These are phyloP conservation scores for Timema cristinae DNA, from an alignment of 2,888 invertebrate species.

Conservation along the genomic window DNA sequence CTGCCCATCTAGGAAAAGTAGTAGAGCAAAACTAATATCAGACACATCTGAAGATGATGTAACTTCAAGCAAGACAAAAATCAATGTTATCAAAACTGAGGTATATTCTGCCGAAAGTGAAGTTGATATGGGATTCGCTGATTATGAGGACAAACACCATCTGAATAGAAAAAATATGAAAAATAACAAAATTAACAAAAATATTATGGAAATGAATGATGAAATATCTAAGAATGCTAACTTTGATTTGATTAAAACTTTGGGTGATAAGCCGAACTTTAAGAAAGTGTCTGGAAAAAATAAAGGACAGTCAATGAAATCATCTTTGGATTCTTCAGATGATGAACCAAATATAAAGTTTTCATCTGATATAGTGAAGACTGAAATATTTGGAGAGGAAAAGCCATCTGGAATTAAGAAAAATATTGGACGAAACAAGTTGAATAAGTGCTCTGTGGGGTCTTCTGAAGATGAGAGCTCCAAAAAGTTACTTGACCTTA, in stretches of 20 bases:
- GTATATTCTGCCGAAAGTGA: slow-evolving; percentile 49
- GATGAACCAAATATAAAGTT: slow-evolving; percentile 40
- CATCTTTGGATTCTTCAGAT: slow-evolving; percentile 26
- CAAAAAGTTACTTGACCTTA: slow-evolving; percentile 21
- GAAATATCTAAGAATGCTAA: not conserved
- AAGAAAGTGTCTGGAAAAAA: slow-evolving; percentile 23
- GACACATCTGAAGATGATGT: slow-evolving; percentile 68
- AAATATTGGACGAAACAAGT: slow-evolving; percentile 28
- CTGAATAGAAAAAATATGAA: slow-evolving; percentile 33
- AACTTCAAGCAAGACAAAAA: slow-evolving; percentile 19
- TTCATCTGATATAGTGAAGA: slow-evolving; percentile 37
- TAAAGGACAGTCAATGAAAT: not conserved
- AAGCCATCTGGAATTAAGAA: slow-evolving; percentile 29
- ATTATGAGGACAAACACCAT: slow-evolving; percentile 43
- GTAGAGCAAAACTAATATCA: slow-evolving; percentile 68
- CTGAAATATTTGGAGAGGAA: slow-evolving; percentile 35
- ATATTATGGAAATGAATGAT: not conserved
- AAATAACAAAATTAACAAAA: slow-evolving; percentile 25
- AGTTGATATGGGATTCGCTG: slow-evolving; percentile 50
- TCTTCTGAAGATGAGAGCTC: slow-evolving; percentile 29
- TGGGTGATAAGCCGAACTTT: slow-evolving; percentile 8
- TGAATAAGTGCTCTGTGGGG: slow-evolving; percentile 25
- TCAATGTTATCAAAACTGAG: slow-evolving; percentile 28
- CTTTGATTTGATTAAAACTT: not conserved
- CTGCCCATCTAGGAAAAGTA: slow-evolving; percentile 50